Evolutionary conservation across 1,140 invertebrate genomes (phyloP).

Genomic region (Tribolium castaneum): DNA sequence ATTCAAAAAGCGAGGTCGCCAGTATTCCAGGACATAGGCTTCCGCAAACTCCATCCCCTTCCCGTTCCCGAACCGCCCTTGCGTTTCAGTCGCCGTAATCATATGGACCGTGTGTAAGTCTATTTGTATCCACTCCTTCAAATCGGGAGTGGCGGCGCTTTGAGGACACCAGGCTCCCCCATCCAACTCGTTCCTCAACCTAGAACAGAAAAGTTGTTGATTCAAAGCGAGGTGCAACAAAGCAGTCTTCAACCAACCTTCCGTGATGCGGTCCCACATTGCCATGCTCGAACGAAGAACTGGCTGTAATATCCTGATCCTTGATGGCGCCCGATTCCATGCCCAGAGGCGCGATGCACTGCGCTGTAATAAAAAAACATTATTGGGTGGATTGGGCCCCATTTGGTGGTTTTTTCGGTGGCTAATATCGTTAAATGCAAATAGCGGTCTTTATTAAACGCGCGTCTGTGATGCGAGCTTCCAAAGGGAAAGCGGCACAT

Average conservation of each 20-base stretch:
- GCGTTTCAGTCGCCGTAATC: constrained; percentile 82
- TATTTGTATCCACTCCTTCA: constrained; percentile 83
- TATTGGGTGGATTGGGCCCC: constrained; percentile 15
- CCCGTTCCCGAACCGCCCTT: constrained; percentile 88
- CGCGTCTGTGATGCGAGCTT: constrained; percentile 25
- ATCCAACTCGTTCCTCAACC: constrained; percentile 56
- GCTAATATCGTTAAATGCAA: constrained; percentile 55
- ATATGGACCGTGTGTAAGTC: constrained; percentile 78
- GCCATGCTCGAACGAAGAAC: constrained; percentile 89
- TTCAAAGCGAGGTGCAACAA: constrained; percentile 4
- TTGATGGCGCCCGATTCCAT: constrained; percentile 91
- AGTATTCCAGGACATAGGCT: constrained; percentile 83
- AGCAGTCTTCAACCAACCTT: constrained; percentile 75
- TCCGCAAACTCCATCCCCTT: constrained; percentile 83
- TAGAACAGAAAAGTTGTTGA: constrained; percentile 41
- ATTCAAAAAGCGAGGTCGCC: constrained; percentile 71
- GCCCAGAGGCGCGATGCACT: constrained; percentile 85
- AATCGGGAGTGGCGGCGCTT: constrained; percentile 75
- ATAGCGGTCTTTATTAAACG: constrained; percentile 50
- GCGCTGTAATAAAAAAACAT: constrained; percentile 70
- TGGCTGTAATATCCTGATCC: constrained; percentile 87
- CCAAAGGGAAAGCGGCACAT: constrained; percentile 42
- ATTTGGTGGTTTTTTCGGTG: constrained; percentile 30
- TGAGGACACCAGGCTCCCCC: constrained; percentile 75
- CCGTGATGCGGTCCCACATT: constrained; percentile 92